A percentile compares a stretch with the other conserved stretches of the same genome.
phyloP scores from a whole-genome alignment of 2,113 vertebrate genomes.

The Hiodon tergisus region DNA sequence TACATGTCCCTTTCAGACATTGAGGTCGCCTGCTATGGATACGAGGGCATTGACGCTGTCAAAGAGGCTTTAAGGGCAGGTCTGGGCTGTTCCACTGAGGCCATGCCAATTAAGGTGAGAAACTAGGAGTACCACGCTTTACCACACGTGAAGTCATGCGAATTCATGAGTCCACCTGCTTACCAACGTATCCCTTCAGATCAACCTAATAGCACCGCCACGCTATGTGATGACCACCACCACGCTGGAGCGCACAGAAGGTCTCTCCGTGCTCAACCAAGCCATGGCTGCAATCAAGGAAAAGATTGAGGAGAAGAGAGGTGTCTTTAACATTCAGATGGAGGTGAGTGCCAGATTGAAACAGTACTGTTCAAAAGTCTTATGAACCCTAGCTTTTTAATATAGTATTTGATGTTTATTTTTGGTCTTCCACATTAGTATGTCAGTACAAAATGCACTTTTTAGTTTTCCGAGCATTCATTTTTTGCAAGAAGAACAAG shows the following conservation, averaged over 20 bases:
- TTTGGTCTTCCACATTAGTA: too few relatives aligned
- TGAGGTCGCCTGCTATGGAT: slow-evolving; percentile 95
- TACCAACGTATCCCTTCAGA: slow-evolving; percentile 57
- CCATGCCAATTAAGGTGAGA: slow-evolving; percentile 94
- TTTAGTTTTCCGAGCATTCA: too few relatives aligned
- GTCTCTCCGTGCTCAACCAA: slow-evolving; percentile 92
- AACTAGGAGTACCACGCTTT: background rate
- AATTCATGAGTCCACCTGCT: background rate
- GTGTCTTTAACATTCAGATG: slow-evolving; percentile 97
- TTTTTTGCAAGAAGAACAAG: too few relatives aligned
- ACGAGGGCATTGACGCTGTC: slow-evolving; percentile 95
- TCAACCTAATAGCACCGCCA: slow-evolving; percentile 94
- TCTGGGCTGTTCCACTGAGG: slow-evolving; percentile 88
- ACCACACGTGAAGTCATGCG: too few relatives aligned
- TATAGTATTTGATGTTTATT: too few relatives aligned
- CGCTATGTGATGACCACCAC: slow-evolving; percentile 99
- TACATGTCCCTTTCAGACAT: slow-evolving; percentile 70
- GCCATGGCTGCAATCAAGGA: slow-evolving; percentile 98
- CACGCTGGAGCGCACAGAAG: slow-evolving; percentile 94
- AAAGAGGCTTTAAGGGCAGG: slow-evolving; percentile 93
- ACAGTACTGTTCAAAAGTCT: too few relatives aligned
- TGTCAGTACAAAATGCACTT: too few relatives aligned
- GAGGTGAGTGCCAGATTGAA: slow-evolving; percentile 62
- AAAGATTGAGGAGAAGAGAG: slow-evolving; percentile 95
- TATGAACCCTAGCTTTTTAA: too few relatives aligned